Evolutionary conservation across 2,797 vertebrate genomes (phyloP).

Genomic region (Trachurus trachurus): DNA sequence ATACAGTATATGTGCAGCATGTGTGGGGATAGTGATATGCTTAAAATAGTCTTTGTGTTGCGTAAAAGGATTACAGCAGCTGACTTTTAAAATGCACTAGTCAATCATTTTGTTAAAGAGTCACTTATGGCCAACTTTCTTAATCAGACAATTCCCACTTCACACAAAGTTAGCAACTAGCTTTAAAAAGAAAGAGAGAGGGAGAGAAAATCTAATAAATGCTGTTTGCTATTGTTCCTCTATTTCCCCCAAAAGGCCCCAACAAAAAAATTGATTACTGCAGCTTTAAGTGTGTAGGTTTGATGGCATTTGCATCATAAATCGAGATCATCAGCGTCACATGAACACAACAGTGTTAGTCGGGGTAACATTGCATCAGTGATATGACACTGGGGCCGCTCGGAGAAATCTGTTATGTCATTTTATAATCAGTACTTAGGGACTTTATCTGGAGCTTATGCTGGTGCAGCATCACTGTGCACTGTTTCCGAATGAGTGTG

Average conservation of each 20-base stretch:
- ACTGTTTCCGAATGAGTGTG: constrained; percentile 23
- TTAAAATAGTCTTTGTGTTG: background rate
- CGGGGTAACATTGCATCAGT: constrained; percentile 37
- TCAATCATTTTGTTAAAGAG: background rate
- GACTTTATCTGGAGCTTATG: constrained; percentile 71
- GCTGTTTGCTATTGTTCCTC: background rate
- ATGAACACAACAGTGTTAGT: constrained; percentile 1
- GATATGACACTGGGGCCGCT: constrained; percentile 36
- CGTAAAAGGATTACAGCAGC: background rate
- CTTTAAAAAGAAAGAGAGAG: background rate
- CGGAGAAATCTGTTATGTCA: constrained; percentile 69
- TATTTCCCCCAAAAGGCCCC: background rate
- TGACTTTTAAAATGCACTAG: background rate
- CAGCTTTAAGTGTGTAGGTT: background rate
- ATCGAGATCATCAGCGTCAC: constrained; percentile 25
- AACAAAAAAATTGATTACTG: background rate
- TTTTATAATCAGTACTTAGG: constrained; percentile 70
- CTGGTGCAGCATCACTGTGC: constrained; percentile 42
- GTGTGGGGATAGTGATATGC: background rate
- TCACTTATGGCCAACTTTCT: background rate
- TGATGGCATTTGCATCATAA: background rate
- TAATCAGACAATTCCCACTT: background rate
- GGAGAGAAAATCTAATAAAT: background rate
- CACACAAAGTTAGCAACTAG: background rate
- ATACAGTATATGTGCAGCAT: background rate